Evolutionary conservation across 2,113 vertebrate genomes (phyloP).

Genomic region (Melierax canorus): DNA sequence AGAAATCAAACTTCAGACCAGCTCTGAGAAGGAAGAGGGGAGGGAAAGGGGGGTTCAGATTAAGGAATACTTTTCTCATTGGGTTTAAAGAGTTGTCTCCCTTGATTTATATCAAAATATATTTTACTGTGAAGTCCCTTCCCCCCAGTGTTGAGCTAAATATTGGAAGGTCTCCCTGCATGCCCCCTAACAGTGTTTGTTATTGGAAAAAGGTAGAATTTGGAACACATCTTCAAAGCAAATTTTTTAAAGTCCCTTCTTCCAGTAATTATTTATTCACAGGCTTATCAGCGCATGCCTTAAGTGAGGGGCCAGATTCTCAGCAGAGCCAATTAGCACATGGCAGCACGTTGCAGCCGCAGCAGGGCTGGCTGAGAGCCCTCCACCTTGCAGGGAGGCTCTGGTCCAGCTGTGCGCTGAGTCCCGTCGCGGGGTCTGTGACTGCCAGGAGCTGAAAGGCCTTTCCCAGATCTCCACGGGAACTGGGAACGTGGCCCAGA

Average conservation of each 20-base stretch:
- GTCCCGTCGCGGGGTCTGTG: fast-evolving
- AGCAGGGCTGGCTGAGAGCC: neutral
- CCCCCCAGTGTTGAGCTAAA: neutral
- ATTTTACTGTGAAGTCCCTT: neutral
- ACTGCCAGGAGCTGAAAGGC: neutral
- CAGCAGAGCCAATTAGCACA: constrained; percentile 34
- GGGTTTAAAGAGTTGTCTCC: constrained; percentile 8
- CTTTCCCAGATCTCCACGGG: neutral
- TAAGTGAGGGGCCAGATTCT: neutral
- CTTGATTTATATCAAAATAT: neutral
- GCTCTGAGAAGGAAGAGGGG: neutral
- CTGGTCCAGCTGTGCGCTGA: neutral
- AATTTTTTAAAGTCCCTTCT: neutral
- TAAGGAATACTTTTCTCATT: neutral
- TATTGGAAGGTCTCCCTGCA: neutral
- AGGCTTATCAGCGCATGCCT: neutral
- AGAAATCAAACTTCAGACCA: constrained; percentile 31
- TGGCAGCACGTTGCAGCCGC: neutral
- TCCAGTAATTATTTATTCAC: neutral
- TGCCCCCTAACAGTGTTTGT: neutral
- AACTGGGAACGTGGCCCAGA: neutral
- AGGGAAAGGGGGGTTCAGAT: neutral
- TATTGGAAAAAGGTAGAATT: neutral
- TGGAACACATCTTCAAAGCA: neutral
- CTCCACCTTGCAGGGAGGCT: neutral